phyloP scores from a whole-genome alignment of 2,888 invertebrate genomes.

The Eupithecia subumbrata region DNA sequence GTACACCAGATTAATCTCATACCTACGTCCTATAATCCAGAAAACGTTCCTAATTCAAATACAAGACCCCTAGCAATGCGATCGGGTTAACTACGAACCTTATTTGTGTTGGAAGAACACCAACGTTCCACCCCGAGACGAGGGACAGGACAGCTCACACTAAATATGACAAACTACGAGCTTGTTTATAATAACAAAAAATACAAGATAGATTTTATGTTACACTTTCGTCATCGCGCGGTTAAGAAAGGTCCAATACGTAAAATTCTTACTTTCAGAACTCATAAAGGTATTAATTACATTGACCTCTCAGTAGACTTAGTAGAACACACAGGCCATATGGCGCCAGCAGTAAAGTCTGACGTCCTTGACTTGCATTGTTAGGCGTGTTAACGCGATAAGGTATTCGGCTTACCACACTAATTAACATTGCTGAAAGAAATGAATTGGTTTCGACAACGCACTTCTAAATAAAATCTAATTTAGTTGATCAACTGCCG shows the following conservation, averaged over 20 bases:
- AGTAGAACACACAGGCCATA: conserved; percentile 5
- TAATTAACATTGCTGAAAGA: conserved; percentile 12
- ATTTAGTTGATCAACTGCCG: not conserved
- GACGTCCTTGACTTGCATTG: conserved; percentile 39
- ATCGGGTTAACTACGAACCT: not conserved
- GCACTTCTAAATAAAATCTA: not conserved
- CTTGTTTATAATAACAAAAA: too few species aligned
- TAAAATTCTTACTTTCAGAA: not conserved
- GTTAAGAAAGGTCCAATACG: not conserved
- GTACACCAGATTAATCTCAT: not conserved
- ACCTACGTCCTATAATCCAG: not conserved
- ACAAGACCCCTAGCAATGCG: too few species aligned
- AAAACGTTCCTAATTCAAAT: not conserved
- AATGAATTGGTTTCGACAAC: not conserved
- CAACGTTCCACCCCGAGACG: not conserved
- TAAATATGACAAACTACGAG: too few species aligned
- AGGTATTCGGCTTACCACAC: conserved; percentile 31
- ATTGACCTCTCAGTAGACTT: conserved; percentile 15
- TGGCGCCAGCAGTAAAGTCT: conserved; percentile 30
- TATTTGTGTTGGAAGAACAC: not conserved
- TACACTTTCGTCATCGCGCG: not conserved
- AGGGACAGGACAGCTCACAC: too few species aligned
- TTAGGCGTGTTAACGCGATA: conserved; percentile 34
- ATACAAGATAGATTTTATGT: not conserved
- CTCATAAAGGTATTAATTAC: not conserved